Evolutionary conservation across 53 echinoderm and acorn worm species (phyloP).

Genomic region (Luidia sarsii): DNA sequence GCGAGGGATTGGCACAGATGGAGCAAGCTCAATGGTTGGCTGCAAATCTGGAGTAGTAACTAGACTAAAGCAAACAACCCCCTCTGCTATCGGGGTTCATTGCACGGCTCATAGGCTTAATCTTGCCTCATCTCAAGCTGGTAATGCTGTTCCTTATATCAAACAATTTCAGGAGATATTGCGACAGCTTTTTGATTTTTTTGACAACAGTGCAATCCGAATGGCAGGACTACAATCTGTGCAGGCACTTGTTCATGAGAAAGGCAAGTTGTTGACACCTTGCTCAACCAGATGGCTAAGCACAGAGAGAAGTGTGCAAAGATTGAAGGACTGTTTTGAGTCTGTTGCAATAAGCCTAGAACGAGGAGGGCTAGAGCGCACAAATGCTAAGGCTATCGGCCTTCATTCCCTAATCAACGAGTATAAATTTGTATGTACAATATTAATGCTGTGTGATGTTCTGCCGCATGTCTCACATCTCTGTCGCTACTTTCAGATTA

Average conservation of each 20-base stretch:
- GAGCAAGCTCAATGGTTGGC: constrained; percentile 61
- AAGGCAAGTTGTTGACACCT: constrained; percentile 54
- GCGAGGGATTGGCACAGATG: constrained; percentile 64
- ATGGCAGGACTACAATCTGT: constrained; percentile 49
- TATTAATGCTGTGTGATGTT: constrained; percentile 63
- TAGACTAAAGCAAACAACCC: constrained; percentile 49
- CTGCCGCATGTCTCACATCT: constrained; percentile 47
- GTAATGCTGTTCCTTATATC: constrained; percentile 50
- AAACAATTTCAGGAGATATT: constrained; percentile 50
- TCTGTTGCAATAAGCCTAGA: constrained; percentile 53
- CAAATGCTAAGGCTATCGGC: constrained; percentile 60
- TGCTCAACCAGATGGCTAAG: constrained; percentile 65
- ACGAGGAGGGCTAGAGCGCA: constrained; percentile 57
- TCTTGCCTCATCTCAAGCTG: constrained; percentile 63
- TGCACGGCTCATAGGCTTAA: constrained; percentile 63
- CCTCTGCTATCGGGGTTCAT: constrained; percentile 61
- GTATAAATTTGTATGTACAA: constrained; percentile 60
- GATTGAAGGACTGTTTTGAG: constrained; percentile 36
- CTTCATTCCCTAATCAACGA: constrained; percentile 40
- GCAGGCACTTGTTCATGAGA: constrained; percentile 23
- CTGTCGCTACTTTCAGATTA: constrained; percentile 46
- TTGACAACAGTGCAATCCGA: constrained; percentile 58
- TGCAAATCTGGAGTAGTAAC: constrained; percentile 56
- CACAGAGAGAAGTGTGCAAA: constrained; percentile 49
- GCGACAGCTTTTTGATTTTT: constrained; percentile 63